Evolutionary conservation across 2,113 vertebrate genomes (phyloP).

Genomic region (Bambusicola thoracicus): DNA sequence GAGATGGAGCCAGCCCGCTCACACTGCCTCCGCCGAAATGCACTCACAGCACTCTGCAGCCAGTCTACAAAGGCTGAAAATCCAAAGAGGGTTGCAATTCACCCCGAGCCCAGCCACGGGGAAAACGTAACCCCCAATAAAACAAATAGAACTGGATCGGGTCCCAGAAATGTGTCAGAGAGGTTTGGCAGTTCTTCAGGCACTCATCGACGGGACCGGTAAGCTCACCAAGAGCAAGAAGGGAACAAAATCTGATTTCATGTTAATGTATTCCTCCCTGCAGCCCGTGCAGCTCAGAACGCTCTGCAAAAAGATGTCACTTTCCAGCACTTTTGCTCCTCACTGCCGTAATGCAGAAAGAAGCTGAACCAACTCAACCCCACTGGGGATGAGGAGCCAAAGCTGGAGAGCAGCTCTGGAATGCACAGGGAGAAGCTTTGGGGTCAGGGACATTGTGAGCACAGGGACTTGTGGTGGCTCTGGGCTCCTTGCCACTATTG

Average conservation of each 20-base stretch:
- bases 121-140: neutral
- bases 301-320: neutral
- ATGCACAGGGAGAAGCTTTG: neutral
- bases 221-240: neutral
- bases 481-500: neutral
- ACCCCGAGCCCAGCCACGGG: neutral
- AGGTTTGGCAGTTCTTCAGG: neutral
- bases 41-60: neutral
- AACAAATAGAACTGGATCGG: neutral
- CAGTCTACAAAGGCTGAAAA: neutral
- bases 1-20: neutral
- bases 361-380: neutral
- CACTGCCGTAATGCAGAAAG: rapidly evolving
- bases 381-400: rapidly evolving
- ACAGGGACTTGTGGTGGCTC: neutral
- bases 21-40: neutral
- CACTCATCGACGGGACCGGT: neutral
- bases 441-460: neutral
- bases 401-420: neutral
- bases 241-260: neutral
- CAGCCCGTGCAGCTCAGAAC: neutral
- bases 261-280: neutral
- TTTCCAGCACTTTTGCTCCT: neutral
- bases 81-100: neutral
- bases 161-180: neutral